Evolutionary conservation across 2,113 vertebrate species (phyloP).

Genomic region (Galemys pyrenaicus): DNA sequence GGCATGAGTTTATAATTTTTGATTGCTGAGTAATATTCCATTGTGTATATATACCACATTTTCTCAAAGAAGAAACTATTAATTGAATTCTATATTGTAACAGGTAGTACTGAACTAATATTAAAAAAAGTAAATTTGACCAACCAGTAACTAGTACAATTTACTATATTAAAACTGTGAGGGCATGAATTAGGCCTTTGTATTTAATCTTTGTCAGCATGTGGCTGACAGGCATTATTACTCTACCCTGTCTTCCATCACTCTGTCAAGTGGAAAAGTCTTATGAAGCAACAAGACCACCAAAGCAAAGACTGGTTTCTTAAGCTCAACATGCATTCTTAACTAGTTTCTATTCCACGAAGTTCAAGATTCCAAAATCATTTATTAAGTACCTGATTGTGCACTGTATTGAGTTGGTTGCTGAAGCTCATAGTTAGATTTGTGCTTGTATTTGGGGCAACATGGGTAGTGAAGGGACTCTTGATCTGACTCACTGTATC

Average conservation of each 20-base stretch:
- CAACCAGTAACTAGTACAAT: background rate
- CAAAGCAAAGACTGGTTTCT: slow-evolving; percentile 28
- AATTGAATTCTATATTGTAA: background rate
- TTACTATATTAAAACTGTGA: background rate
- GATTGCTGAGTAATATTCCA: too few relatives aligned
- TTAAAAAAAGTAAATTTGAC: slow-evolving; percentile 26
- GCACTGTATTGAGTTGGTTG: slow-evolving; percentile 95
- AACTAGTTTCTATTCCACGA: background rate
- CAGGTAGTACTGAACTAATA: background rate
- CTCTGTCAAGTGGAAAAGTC: background rate
- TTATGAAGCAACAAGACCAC: background rate
- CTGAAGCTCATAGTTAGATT: slow-evolving; percentile 99
- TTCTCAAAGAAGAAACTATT: slow-evolving; percentile 9
- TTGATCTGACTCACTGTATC: slow-evolving; percentile 95
- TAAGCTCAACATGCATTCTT: background rate
- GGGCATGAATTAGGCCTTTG: background rate
- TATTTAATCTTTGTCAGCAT: background rate
- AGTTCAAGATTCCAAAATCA: slow-evolving; percentile 17
- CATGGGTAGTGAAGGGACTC: slow-evolving; percentile 92
- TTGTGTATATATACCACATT: too few relatives aligned
- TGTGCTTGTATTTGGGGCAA: slow-evolving; percentile 93
- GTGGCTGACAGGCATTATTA: background rate
- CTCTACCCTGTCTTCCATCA: background rate
- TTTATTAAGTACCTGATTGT: slow-evolving; percentile 92
- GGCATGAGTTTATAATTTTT: too few relatives aligned